These are phyloP conservation scores for Tetrapedia diversipes DNA, from an alignment of 2,888 invertebrate genomes.

Conservation along the genomic window DNA sequence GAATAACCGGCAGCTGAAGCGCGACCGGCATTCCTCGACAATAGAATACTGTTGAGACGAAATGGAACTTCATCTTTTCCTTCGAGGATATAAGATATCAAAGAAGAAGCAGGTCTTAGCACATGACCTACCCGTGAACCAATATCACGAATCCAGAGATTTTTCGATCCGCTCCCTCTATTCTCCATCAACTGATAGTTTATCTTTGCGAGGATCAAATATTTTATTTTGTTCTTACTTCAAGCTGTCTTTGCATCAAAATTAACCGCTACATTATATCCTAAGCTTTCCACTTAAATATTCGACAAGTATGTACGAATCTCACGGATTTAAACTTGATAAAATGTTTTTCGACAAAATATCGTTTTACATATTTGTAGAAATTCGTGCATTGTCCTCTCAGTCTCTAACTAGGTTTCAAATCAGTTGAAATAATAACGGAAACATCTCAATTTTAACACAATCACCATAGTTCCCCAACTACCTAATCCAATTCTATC, in stretches of 20 bases:
- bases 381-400: too few species aligned
- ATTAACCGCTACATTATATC: background rate
- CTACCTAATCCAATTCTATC: too few species aligned
- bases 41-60: conserved; percentile 13
- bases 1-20: conserved; percentile 8
- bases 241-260: background rate
- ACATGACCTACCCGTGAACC: conserved; percentile 10
- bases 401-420: too few species aligned
- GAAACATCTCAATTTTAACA: too few species aligned
- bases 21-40: conserved; percentile 12
- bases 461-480: too few species aligned
- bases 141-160: conserved; percentile 17
- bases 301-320: too few species aligned
- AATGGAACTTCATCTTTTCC: conserved; percentile 27
- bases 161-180: conserved; percentile 15
- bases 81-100: conserved; percentile 41
- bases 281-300: too few species aligned
- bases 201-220: background rate
- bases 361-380: background rate
- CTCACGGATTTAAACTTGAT: too few species aligned
- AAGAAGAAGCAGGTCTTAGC: conserved; percentile 17
- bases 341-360: background rate
- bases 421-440: too few species aligned
- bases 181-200: conserved; percentile 3
- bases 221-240: background rate